Evolutionary conservation across 30 jellyfish, hydroid and myxozoan genomes (phyloP).

Genomic region (Hydra vulgaris): DNA sequence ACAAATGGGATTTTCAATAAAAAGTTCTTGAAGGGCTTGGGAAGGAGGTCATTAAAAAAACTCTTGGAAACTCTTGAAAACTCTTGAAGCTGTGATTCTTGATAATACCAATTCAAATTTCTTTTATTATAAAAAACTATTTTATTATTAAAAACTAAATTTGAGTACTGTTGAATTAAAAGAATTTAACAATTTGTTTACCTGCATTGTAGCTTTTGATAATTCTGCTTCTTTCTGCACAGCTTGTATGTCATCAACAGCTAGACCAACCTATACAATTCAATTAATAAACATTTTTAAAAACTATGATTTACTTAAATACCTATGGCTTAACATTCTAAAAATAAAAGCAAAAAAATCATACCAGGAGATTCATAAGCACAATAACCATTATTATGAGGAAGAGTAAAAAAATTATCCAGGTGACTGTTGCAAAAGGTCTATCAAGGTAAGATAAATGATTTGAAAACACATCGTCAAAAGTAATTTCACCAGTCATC

Average conservation of each 20-base stretch:
- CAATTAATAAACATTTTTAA: no score
- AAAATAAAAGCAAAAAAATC: conserved; percentile 5
- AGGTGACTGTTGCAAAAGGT: conserved; percentile 47
- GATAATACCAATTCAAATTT: no score
- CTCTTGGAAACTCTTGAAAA: no score
- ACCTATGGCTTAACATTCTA: not conserved
- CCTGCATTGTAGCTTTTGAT: conserved; percentile 88
- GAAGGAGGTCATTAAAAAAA: no score
- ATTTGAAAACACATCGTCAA: conserved; percentile 45
- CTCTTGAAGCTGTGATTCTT: no score
- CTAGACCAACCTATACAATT: conserved; percentile 67
- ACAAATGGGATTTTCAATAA: no score
- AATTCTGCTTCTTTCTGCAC: conserved; percentile 78
- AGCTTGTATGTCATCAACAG: conserved; percentile 85
- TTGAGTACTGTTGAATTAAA: not conserved
- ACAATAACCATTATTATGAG: conserved; percentile 52
- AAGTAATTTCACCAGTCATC: conserved; percentile 89
- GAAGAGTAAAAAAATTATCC: conserved; percentile 54
- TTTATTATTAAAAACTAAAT: no score
- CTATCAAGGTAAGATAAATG: conserved; percentile 15
- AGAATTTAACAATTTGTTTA: not conserved
- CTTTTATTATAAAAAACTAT: no score
- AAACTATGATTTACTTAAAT: not conserved
- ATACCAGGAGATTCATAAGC: conserved; percentile 76
- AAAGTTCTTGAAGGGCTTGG: no score